Evolutionary conservation across 35 echinoderm and acorn worm genomes (phyloP), one percentile per base, ranked within the genome.

Genomic region (Apostichopus parvimensis): DNA sequence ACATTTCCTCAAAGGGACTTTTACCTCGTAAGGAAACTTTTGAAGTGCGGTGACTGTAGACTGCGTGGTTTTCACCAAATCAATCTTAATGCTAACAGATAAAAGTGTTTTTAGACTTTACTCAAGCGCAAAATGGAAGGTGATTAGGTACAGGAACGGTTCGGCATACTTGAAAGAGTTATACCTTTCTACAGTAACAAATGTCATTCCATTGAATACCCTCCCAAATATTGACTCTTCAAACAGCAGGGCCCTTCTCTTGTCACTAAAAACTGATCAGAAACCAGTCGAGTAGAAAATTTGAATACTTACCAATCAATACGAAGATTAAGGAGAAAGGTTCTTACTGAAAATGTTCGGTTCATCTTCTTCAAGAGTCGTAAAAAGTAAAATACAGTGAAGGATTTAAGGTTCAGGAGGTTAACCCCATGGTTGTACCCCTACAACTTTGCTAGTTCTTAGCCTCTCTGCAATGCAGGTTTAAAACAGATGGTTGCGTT

Each of bases 211-310:
- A 82, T 82, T 82, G 34, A 82, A 82, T 53, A 55, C 55, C 79
- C 52, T 82, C 79, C 45, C 34, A 82, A 82, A 82, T 82, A 82
- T 82, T 82, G 79, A 82, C 79, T 82, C 79, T 82, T 82, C 79
- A 82, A 82, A 82, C 79, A 54, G 79, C n/a, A 14, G 18, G 55
- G 25, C 28, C 25, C 10, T 56, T 82, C 54, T 82, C 79, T 82
- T 56, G 45, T 56, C 13, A 82, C 55, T 54, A 53, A 82, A 82
- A 82, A 82, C 34, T 82, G 45, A 82, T 82, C 79, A 82, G 79
- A 56, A 82, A 55, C 54, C 79, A 82, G 22, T 82, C 34, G 52
- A 6, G 79, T 82, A 82, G 79, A 82, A 55, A 82, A 82, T 82
- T 82, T 82, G 55, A 82, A 82, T 82, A 82, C 79, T 82, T 82